Evolutionary conservation across 1,140 invertebrate genomes (phyloP).

Genomic region (Physella acuta): DNA sequence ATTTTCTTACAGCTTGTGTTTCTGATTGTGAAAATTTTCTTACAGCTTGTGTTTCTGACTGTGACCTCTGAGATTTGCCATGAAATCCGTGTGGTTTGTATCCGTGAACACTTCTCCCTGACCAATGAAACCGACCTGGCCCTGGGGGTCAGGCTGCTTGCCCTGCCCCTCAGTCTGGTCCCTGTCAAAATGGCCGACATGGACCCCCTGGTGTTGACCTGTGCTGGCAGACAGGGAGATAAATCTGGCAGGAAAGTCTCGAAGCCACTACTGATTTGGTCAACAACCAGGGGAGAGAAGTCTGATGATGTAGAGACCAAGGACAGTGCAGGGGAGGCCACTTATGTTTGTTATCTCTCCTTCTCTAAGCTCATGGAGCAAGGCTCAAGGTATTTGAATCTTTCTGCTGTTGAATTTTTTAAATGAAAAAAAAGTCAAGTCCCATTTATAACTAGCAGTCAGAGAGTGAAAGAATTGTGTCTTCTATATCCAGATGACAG

Average conservation of each 20-base stretch:
- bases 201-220: no score
- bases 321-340: not conserved
- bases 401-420: no score
- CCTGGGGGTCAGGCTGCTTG: slow-evolving; percentile 27
- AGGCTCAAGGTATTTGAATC: not conserved
- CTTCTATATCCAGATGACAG: no score
- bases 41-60: slow-evolving; percentile 46
- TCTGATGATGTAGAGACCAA: not conserved
- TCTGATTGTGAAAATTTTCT: slow-evolving; percentile 13
- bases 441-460: no score
- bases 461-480: no score
- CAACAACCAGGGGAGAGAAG: not conserved
- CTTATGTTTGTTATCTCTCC: slow-evolving; percentile 20
- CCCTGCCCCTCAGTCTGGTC: slow-evolving; percentile 25
- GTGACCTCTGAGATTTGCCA: slow-evolving; percentile 42
- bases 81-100: slow-evolving; percentile 44
- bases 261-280: slow-evolving; percentile 5
- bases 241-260: not conserved
- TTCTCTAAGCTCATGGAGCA: not conserved
- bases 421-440: no score
- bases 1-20: not conserved
- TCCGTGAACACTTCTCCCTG: slow-evolving; percentile 43
- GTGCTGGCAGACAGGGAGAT: no score
- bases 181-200: slow-evolving; percentile 22
- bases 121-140: slow-evolving; percentile 31